Percentiles rank a stretch among this genome's conserved stretches.
phyloP scores from a whole-genome alignment of 2,888 invertebrate species.

The Scaptomyza polygonia region DNA sequence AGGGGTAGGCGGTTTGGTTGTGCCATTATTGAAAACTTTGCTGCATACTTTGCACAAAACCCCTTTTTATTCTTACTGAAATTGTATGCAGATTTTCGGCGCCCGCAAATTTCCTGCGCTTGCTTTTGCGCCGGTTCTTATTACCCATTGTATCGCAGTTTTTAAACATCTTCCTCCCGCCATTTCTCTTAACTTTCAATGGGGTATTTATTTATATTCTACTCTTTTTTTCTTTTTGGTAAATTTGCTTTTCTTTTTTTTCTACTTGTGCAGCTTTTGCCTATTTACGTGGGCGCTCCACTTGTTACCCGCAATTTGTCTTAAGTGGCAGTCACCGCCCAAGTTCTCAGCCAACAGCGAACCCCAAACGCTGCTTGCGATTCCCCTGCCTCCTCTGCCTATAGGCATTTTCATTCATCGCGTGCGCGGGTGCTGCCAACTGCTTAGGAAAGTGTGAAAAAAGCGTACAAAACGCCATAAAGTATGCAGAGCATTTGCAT shows the following conservation, averaged over 20 bases:
- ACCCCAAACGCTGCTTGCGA: background rate
- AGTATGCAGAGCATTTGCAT: constrained; percentile 83
- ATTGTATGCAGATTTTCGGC: constrained; percentile 64
- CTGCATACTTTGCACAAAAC: constrained; percentile 50
- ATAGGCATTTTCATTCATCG: constrained; percentile 56
- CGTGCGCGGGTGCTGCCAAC: constrained; percentile 38
- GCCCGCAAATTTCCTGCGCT: constrained; percentile 61
- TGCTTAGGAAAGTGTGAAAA: constrained; percentile 71
- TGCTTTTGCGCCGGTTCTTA: constrained; percentile 36
- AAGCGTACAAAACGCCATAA: constrained; percentile 76
- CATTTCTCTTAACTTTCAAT: constrained; percentile 37
- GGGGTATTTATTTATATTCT: constrained; percentile 58
- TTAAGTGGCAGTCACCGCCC: constrained; percentile 77
- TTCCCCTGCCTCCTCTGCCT: background rate
- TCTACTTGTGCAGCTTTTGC: constrained; percentile 41
- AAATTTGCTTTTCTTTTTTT: constrained; percentile 11
- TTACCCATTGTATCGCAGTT: constrained; percentile 51
- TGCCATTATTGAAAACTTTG: constrained; percentile 60
- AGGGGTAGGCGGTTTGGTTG: background rate
- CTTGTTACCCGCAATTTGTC: constrained; percentile 82
- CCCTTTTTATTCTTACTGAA: constrained; percentile 37
- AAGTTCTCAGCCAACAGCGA: constrained; percentile 35
- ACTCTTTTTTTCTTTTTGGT: constrained; percentile 13
- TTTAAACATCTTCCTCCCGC: constrained; percentile 9
- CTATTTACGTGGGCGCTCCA: constrained; percentile 67